Evolutionary conservation across 2,797 vertebrate genomes (phyloP).

Genomic region (Pachyuromys duprasi): DNA sequence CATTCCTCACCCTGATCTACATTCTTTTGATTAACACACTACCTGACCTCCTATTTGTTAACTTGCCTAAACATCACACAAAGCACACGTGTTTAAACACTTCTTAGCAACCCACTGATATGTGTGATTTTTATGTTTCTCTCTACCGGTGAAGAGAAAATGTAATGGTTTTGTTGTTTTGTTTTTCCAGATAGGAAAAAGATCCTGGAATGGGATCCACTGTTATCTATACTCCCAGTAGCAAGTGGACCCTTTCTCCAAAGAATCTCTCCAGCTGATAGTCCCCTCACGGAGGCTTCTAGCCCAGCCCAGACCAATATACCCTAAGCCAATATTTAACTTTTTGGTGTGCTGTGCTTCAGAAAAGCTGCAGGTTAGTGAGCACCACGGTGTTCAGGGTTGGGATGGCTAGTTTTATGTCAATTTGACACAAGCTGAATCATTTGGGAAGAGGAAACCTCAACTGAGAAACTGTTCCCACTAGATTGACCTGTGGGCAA

Average conservation of each 20-base stretch:
- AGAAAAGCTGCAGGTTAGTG: fast-evolving
- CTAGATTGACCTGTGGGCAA: not conserved
- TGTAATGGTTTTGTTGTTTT: not conserved
- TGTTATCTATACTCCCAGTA: not conserved
- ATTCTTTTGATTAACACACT: not conserved
- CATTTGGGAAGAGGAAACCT: not conserved
- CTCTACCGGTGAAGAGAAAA: not conserved
- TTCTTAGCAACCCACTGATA: not conserved
- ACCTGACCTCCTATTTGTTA: not conserved
- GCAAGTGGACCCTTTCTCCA: not conserved
- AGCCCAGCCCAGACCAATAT: too few relatives aligned
- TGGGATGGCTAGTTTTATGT: not conserved
- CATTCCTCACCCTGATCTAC: too few relatives aligned
- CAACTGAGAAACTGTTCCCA: not conserved
- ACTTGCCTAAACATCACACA: not conserved
- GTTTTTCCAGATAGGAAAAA: not conserved
- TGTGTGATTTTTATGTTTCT: not conserved
- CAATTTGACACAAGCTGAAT: not conserved
- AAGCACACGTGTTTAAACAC: not conserved
- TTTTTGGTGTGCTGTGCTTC: fast-evolving
- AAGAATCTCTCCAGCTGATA: not conserved
- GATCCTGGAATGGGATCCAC: not conserved
- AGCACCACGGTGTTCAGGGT: fast-evolving
- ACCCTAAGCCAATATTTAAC: not conserved
- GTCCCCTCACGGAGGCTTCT: too few relatives aligned